Evolutionary conservation across 92 coral and sea anemone genomes (phyloP).

Genomic region (Micromussa lordhowensis): DNA sequence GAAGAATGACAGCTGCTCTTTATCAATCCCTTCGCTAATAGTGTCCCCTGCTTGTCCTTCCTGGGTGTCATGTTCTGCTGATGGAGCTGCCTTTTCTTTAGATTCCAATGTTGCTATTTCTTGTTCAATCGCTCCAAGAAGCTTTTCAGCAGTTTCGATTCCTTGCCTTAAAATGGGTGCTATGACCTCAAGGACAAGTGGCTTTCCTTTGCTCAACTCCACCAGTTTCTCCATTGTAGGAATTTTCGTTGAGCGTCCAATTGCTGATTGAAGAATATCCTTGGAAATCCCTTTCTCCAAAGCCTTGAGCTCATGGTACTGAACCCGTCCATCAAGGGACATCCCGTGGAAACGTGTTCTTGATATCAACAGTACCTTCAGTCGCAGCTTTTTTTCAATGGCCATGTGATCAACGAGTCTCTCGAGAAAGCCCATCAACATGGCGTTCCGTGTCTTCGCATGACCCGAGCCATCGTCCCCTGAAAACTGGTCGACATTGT

Average conservation of each 20-base stretch:
- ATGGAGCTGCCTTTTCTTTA: neutral
- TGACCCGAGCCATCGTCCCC: slow-evolving; percentile 11
- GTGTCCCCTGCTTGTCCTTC: neutral
- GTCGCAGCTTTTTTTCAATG: neutral
- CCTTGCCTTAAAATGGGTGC: slow-evolving; percentile 22
- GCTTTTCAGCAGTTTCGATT: neutral
- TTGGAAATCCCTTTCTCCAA: neutral
- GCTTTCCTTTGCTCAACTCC: slow-evolving; percentile 39
- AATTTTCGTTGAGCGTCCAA: neutral
- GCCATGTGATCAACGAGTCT: neutral
- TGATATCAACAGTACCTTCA: slow-evolving; percentile 6
- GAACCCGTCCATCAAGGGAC: neutral
- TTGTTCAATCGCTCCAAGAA: neutral
- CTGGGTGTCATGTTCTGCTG: neutral
- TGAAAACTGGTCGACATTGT: slow-evolving; percentile 13
- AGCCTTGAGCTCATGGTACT: slow-evolving; percentile 4
- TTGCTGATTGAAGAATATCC: slow-evolving; percentile 13
- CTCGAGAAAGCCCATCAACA: neutral
- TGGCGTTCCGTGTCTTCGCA: neutral
- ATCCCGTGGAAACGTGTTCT: slow-evolving; percentile 6
- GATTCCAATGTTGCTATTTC: neutral
- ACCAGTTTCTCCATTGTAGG: neutral
- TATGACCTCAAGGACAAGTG: slow-evolving; percentile 40
- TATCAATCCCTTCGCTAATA: slow-evolving; percentile 8
- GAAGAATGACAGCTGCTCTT: slow-evolving; percentile 2